These are phyloP conservation scores for Pilophorus perplexus DNA, from an alignment of 2,888 invertebrate genomes.

Conservation along the genomic window DNA sequence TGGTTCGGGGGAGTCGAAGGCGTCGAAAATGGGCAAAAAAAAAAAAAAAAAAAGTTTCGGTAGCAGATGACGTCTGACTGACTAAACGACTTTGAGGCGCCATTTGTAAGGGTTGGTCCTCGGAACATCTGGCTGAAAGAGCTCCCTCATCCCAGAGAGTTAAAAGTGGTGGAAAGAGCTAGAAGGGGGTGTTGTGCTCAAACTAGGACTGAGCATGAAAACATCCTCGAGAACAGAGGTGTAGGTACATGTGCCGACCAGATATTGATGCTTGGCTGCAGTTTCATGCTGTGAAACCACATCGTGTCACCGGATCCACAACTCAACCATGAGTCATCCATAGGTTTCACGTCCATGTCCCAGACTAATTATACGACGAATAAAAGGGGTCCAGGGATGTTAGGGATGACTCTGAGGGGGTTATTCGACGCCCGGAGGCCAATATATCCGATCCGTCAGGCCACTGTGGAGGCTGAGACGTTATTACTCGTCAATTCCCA, in stretches of 20 bases:
- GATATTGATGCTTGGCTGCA: too few relatives aligned
- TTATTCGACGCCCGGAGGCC: slow-evolving; percentile 6
- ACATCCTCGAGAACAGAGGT: slow-evolving; percentile 10
- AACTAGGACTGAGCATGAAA: too few relatives aligned
- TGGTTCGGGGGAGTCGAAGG: slow-evolving; percentile 7
- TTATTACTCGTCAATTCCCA: slow-evolving; percentile 1
- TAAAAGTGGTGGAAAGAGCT: too few relatives aligned
- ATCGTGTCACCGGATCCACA: too few relatives aligned
- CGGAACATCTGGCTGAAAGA: slow-evolving; percentile 17
- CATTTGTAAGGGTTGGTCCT: slow-evolving; percentile 33
- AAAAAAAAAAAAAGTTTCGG: slow-evolving; percentile 18
- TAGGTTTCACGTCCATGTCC: too few relatives aligned
- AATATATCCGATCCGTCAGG: slow-evolving; percentile 34
- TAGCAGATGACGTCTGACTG: slow-evolving; percentile 38
- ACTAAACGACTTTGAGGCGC: slow-evolving; percentile 32
- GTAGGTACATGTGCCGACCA: too few relatives aligned
- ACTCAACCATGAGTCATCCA: too few relatives aligned
- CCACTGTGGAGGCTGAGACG: not conserved
- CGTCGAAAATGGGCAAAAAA: not conserved
- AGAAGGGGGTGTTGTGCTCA: too few relatives aligned
- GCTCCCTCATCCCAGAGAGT: too few relatives aligned
- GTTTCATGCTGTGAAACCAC: too few relatives aligned
- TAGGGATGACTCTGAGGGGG: not conserved
- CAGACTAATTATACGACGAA: slow-evolving; percentile 24
- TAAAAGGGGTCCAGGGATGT: slow-evolving; percentile 3